A percentile compares a stretch with the other conserved stretches of the same genome.
phyloP scores from a whole-genome alignment of 2,888 invertebrate genomes.

The Caenorhabditis panamensis region DNA sequence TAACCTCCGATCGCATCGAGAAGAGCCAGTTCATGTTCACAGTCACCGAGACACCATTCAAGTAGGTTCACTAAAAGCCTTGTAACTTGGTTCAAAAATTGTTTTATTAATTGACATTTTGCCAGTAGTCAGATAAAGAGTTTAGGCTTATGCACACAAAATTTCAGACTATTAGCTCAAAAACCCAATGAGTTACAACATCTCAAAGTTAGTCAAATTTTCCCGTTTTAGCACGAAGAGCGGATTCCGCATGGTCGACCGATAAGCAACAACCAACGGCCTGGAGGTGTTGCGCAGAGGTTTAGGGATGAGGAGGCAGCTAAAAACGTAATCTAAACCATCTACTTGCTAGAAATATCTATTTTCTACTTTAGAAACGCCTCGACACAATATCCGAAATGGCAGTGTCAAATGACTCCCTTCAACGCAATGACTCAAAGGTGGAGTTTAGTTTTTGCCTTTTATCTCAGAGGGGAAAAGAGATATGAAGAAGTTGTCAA shows the following conservation, averaged over 20 bases:
- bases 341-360: not conserved
- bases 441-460: slow-evolving; percentile 22
- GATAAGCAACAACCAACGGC: not conserved
- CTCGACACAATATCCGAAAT: slow-evolving; percentile 69
- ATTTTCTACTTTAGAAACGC: slow-evolving; percentile 53
- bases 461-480: not conserved
- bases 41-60: slow-evolving; percentile 37
- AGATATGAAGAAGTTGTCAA: not conserved
- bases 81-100: too few species aligned
- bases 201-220: too few species aligned
- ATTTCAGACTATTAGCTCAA: too few species aligned
- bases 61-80: too few species aligned
- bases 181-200: too few species aligned
- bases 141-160: too few species aligned
- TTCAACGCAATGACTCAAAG: slow-evolving; percentile 70
- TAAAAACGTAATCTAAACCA: slow-evolving; percentile 21
- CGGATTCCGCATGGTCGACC: slow-evolving; percentile 10
- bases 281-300: slow-evolving; percentile 31
- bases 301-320: slow-evolving; percentile 37
- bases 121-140: too few species aligned
- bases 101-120: too few species aligned
- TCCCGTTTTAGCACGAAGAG: slow-evolving; percentile 53
- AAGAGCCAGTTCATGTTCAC: not conserved
- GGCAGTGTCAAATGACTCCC: slow-evolving; percentile 56
- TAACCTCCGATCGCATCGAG: slow-evolving; percentile 26